These are phyloP conservation scores for Campaea margaritaria DNA, from an alignment of 2,888 invertebrate species.

Conservation along the genomic window DNA sequence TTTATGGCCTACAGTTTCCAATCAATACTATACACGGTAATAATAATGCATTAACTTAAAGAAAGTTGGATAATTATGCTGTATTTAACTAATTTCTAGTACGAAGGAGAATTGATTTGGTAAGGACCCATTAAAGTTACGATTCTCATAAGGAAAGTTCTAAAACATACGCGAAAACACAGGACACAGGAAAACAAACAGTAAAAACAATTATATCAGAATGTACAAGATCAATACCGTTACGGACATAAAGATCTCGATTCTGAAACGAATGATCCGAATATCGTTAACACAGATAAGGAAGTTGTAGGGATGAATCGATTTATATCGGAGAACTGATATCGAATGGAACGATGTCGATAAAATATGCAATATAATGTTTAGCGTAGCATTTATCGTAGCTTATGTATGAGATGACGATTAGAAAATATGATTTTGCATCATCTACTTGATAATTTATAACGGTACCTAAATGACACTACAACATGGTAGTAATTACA, in stretches of 20 bases:
- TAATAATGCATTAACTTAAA: no score
- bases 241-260: conserved; percentile 31
- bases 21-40: no score
- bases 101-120: no score
- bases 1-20: no score
- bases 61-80: no score
- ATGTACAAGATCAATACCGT: conserved; percentile 22
- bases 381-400: background rate
- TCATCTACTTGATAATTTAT: no score
- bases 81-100: no score
- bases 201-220: conserved; percentile 25
- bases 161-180: background rate
- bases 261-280: conserved; percentile 27
- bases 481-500: no score
- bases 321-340: background rate
- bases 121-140: no score
- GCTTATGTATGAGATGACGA: no score
- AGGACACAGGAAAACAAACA: conserved; percentile 6
- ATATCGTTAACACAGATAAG: conserved; percentile 37
- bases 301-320: conserved; percentile 18
- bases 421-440: no score
- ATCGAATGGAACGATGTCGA: conserved; percentile 8
- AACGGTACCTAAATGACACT: no score
- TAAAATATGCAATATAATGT: background rate
- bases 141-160: background rate